Percentiles rank a stretch among this genome's conserved stretches.
These are phyloP conservation scores for Steinernema carpocapsae DNA, from an alignment of 2,888 invertebrate genomes.

Conservation along the genomic window DNA sequence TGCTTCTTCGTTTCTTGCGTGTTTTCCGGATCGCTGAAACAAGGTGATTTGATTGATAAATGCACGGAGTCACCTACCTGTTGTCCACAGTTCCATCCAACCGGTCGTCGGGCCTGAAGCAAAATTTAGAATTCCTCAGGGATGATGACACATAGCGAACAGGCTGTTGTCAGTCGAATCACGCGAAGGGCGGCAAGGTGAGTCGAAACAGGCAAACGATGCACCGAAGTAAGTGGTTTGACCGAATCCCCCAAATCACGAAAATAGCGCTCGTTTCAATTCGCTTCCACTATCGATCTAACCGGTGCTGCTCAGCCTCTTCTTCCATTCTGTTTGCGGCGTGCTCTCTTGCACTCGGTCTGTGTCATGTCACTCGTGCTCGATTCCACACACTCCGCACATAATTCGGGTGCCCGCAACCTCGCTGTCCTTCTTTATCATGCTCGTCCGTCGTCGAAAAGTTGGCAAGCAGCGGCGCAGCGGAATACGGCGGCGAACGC, in stretches of 20 bases:
- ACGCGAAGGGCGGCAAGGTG: not conserved
- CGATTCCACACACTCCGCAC: too few species aligned
- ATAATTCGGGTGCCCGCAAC: too few species aligned
- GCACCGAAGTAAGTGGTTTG: constrained; percentile 1
- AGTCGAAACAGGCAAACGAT: not conserved
- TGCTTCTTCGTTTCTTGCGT: not conserved
- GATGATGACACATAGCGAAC: not conserved
- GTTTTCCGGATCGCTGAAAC: constrained; percentile 8
- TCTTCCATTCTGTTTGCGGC: constrained; percentile 4
- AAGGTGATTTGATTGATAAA: not conserved
- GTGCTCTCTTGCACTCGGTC: constrained; percentile 21
- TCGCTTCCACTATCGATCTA: constrained; percentile 14
- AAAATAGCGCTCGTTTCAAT: constrained; percentile 29
- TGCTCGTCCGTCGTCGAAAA: too few species aligned
- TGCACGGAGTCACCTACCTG: not conserved
- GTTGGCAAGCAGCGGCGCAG: too few species aligned
- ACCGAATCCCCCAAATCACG: not conserved
- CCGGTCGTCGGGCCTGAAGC: not conserved
- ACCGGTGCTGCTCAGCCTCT: constrained; percentile 2
- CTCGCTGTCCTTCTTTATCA: too few species aligned
- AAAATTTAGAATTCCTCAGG: not conserved
- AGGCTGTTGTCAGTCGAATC: not conserved
- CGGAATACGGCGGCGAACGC: too few species aligned
- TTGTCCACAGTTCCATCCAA: constrained; percentile 10
- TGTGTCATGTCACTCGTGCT: not conserved